phyloP scores from a whole-genome alignment of 2,113 vertebrate species.

The Mastomys natalensis region DNA sequence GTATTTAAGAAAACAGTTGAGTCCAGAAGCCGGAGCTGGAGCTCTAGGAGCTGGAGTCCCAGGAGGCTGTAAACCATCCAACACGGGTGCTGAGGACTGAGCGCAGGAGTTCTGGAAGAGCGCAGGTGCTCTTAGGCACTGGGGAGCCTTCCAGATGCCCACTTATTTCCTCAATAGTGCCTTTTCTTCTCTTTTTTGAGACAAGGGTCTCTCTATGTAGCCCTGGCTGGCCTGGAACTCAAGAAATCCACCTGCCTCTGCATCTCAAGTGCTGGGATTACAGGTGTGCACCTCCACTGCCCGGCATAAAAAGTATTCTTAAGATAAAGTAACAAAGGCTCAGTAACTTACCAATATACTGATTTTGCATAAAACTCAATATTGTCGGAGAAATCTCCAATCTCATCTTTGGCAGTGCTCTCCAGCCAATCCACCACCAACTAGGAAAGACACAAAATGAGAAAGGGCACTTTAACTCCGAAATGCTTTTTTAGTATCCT shows the following conservation, averaged over 20 bases:
- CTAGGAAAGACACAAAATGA: conserved; percentile 84
- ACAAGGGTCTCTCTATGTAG: background rate
- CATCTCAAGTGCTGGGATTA: background rate
- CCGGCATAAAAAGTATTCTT: background rate
- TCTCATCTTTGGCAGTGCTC: conserved; percentile 97
- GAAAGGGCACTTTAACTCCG: conserved; percentile 65
- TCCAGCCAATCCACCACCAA: conserved; percentile 99
- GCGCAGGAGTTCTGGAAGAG: background rate
- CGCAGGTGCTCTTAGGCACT: background rate
- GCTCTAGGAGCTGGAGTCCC: background rate
- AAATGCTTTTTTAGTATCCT: conserved; percentile 19
- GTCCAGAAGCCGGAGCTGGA: background rate
- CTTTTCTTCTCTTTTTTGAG: background rate
- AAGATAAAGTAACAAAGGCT: background rate
- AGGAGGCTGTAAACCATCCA: background rate
- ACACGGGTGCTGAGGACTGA: background rate
- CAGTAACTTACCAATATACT: conserved; percentile 95
- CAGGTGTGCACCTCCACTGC: background rate
- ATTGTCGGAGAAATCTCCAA: conserved; percentile 97
- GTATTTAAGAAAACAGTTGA: background rate
- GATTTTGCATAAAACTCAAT: conserved; percentile 98
- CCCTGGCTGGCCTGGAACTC: background rate
- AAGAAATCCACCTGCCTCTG: background rate
- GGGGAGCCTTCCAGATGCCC: background rate
- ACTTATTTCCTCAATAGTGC: background rate